These are phyloP conservation scores for Gymnarchus niloticus DNA, from an alignment of 2,113 vertebrate species.

Conservation along the genomic window DNA sequence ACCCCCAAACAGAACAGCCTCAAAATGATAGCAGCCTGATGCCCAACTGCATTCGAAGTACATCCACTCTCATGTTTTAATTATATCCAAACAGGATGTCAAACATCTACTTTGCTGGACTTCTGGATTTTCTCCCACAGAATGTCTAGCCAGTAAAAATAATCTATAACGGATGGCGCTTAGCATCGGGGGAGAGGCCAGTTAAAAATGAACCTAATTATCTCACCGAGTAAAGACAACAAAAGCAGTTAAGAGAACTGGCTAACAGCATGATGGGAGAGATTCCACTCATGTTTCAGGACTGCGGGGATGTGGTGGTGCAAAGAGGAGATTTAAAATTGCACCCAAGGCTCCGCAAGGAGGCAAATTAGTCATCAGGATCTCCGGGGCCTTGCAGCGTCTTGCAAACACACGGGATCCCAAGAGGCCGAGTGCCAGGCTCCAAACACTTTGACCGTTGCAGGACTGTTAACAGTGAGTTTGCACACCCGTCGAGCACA, in stretches of 20 bases:
- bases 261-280: neutral
- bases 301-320: neutral
- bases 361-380: neutral
- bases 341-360: neutral
- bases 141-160: slow-evolving; percentile 27
- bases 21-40: neutral
- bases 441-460: neutral
- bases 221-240: slow-evolving; percentile 25
- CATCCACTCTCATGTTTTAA: neutral
- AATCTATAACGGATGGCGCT: slow-evolving; percentile 40
- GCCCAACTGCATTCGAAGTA: neutral
- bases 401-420: neutral
- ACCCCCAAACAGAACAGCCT: neutral
- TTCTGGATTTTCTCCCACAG: slow-evolving; percentile 14
- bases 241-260: slow-evolving; percentile 23
- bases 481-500: no score
- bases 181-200: slow-evolving; percentile 22
- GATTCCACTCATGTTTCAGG: neutral
- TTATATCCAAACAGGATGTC: slow-evolving; percentile 1
- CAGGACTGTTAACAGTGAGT: neutral
- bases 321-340: neutral
- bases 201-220: slow-evolving; percentile 40
- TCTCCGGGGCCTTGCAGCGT: neutral
- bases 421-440: neutral
- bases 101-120: slow-evolving; percentile 1